Base-by-base conservation (phyloP, 2,888 invertebrate species). In the Drosophila suboccidentalis region DNA sequence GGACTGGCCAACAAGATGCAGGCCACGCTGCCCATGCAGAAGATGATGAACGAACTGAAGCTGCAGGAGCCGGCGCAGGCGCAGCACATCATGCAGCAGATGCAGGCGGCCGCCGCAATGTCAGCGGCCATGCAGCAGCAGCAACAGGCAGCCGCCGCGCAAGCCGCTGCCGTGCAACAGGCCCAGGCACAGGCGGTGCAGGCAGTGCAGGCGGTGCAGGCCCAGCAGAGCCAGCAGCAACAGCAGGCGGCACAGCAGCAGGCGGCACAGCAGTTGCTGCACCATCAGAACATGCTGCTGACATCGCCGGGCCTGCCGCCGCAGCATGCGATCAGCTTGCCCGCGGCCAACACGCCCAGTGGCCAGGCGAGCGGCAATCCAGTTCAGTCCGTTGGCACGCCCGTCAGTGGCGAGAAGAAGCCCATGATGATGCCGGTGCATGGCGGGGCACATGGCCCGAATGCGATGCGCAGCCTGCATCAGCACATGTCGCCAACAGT, bases 401-500 rank as follows among this genome's bases (percentile, higher is more conserved):
- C 68, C 0, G 59, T 41, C 6, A 61, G 76, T 19, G 53, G 47
- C 39, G 91, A 89, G 71, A 94, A 94, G 79, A 93, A 94, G 67
- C 94, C 94, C 72, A 94, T 94, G 13, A 94, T 94, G 75, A 94
- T 94, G 79, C 95, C 95, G 53, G 94, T 94, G 64, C 94, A 94
- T 75, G 95, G 95, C 17, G 95, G 95, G 17, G 95, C 96, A 17
- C 96, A 95, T 89, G 95, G 95, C 89, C 94, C 94, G 49, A 94
- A 95, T 17, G 94, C 95, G 1, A 94, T 97, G 94, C 94, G 97
- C 38, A 95, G 94, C 70, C 94, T 97, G 79, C 96, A 96, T 90
- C 96, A 96, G 76, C 97, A 97, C 90, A 96, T 97, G 93, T 97
- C 97, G 41, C 97, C 98, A n/a, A 98, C 98, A 86, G 98, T 98